These are phyloP conservation scores for Falcaria lacertinaria DNA, from an alignment of 2,888 invertebrate genomes.

Conservation along the genomic window DNA sequence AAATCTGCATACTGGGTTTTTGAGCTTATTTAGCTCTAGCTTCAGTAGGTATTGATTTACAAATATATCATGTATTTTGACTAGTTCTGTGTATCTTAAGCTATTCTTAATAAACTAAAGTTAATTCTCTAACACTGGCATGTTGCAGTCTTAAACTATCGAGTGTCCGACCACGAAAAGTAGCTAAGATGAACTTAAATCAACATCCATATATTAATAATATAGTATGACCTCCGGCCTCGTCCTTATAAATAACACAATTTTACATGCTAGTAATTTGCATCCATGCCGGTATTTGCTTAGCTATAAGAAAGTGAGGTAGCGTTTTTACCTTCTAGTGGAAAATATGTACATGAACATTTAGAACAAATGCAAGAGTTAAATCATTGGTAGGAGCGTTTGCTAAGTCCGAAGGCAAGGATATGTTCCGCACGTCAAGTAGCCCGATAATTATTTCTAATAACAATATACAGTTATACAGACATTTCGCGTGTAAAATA, in stretches of 20 bases:
- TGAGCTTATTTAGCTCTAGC: conserved; percentile 64
- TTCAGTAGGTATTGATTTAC: conserved; percentile 33
- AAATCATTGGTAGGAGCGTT: conserved; percentile 58
- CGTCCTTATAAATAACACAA: neutral
- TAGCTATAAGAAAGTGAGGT: conserved; percentile 78
- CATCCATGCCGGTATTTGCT: conserved; percentile 50
- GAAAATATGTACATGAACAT: conserved; percentile 68
- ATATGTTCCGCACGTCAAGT: conserved; percentile 26
- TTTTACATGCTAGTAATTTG: conserved; percentile 14
- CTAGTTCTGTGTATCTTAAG: conserved; percentile 69
- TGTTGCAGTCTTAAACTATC: conserved; percentile 58
- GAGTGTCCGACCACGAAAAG: neutral
- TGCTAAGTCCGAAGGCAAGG: conserved; percentile 28
- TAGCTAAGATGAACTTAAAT: neutral
- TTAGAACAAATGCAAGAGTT: conserved; percentile 55
- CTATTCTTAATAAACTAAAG: conserved; percentile 53
- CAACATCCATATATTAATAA: neutral
- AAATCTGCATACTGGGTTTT: too few relatives aligned
- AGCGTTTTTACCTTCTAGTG: conserved; percentile 76
- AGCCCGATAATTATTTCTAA: conserved; percentile 38
- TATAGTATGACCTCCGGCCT: neutral
- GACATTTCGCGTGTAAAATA: conserved; percentile 53
- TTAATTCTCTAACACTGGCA: conserved; percentile 67
- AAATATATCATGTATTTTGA: conserved; percentile 56
- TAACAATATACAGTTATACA: conserved; percentile 54